Base-by-base conservation (phyloP, 2,113 vertebrate genomes). In the Pogona vitticeps region DNA sequence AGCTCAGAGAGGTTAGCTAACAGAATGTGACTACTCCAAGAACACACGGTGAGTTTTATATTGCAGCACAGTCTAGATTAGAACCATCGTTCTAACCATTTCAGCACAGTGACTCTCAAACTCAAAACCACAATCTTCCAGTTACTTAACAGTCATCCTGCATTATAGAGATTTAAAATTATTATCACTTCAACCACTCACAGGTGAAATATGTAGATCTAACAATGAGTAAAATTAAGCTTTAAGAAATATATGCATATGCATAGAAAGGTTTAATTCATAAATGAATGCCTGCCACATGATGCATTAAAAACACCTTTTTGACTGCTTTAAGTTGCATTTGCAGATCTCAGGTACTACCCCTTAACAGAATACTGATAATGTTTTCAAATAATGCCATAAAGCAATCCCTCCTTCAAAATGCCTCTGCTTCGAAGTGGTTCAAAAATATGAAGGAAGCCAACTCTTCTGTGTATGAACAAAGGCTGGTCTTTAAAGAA, bases 171-270 rank as follows among this genome's bases (percentile, higher is more conserved):
- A 59, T 59, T 87, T 58, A 78, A 1, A 1, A 83, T 21, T 40
- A 42, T 77, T 82, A n/a, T n/a, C n/a, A 63, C 76, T 79, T 85
- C 36, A 88, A 20, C 1, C 40, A 26, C 52, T 58, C 46, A 31
- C 82, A 3, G 82, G 21, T 0, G 0, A 88, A 80, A 23, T 75
- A 42, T 77, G 76, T 73, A 0, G 58, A 23, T 78, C 6, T 26
- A 85, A 52, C 33, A 18, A 28, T 59, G 87, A 80, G n/a, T 52
- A 56, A 83, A 87, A 86, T 71, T 73, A 88, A 85, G 26, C 52
- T 91, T 88, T 58, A 93, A 86, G 9, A 90, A 90, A 23, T 58
- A 56, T n/a, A n/a, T n/a, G n/a, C n/a, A n/a, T 90, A 92, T 90
- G 89, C 36, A n/a, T 86, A 80, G 46, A 86, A 46, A 76, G 56